phyloP scores from a whole-genome alignment of 2,888 invertebrate genomes.

The Nomada hirtipes region DNA sequence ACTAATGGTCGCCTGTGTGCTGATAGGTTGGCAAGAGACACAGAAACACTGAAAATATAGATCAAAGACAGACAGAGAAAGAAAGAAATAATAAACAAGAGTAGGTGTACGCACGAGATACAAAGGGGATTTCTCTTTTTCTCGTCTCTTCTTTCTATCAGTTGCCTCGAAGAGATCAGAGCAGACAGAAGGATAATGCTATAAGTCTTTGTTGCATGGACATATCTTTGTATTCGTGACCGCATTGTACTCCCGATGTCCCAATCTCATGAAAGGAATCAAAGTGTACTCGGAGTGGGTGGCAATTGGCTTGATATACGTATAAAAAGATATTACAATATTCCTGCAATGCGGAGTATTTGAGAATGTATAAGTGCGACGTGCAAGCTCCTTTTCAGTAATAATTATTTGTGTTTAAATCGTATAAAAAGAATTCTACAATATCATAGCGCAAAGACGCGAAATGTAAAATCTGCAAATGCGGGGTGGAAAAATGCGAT shows the following conservation, averaged over 20 bases:
- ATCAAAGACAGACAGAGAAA: conserved; percentile 43
- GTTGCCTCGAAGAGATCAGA: conserved; percentile 78
- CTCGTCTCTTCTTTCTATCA: conserved; percentile 78
- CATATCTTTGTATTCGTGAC: conserved; percentile 47
- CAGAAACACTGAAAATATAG: conserved; percentile 43
- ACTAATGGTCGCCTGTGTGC: conserved; percentile 78
- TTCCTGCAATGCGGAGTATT: not conserved
- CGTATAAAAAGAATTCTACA: no score
- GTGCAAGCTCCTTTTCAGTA: no score
- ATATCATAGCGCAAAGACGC: no score
- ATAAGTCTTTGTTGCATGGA: conserved; percentile 73
- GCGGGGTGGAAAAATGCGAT: no score
- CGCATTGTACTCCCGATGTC: conserved; percentile 39
- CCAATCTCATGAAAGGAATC: conserved; percentile 38
- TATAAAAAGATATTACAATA: not conserved
- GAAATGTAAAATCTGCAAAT: no score
- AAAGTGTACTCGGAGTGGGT: conserved; percentile 13
- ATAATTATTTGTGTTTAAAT: no score
- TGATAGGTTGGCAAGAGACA: conserved; percentile 67
- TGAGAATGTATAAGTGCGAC: not conserved
- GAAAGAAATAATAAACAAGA: conserved; percentile 55
- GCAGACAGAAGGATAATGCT: conserved; percentile 75
- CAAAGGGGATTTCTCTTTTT: conserved; percentile 76
- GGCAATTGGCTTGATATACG: conserved; percentile 20
- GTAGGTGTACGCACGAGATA: conserved; percentile 66